These are phyloP conservation scores for Polypedilum pembai DNA, from an alignment of 1,140 invertebrate genomes.

Conservation along the genomic window DNA sequence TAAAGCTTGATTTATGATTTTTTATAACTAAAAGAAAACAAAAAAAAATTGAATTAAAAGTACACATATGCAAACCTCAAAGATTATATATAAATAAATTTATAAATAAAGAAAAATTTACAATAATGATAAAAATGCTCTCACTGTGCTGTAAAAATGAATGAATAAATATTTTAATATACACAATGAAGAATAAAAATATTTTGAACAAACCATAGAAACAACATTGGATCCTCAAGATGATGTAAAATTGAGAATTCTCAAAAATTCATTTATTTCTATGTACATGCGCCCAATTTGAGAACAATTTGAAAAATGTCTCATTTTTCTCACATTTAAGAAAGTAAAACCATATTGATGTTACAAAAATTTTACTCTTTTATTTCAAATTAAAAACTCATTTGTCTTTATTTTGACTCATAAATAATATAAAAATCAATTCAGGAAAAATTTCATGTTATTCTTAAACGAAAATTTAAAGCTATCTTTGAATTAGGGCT, in stretches of 20 bases:
- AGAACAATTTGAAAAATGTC: background rate
- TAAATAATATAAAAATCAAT: too few relatives aligned
- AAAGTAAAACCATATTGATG: too few relatives aligned
- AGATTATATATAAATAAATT: background rate
- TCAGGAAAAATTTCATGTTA: too few relatives aligned
- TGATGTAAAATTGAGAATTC: conserved; percentile 7
- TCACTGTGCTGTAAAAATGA: conserved; percentile 21
- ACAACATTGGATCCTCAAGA: background rate
- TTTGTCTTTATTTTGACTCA: too few relatives aligned
- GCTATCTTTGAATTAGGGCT: too few relatives aligned
- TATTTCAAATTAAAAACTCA: too few relatives aligned
- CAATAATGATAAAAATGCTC: conserved; percentile 12
- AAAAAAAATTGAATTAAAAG: background rate
- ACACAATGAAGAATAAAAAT: background rate
- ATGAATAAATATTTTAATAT: background rate
- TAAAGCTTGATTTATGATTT: too few relatives aligned
- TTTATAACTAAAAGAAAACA: background rate
- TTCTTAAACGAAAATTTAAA: too few relatives aligned
- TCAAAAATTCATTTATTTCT: background rate
- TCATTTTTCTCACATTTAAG: background rate
- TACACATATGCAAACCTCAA: background rate
- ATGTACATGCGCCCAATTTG: too few relatives aligned
- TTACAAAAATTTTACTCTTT: too few relatives aligned
- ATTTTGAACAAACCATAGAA: background rate
- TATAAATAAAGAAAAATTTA: background rate